phyloP scores from a whole-genome alignment of 1,140 invertebrate genomes.

The Heliconius eleuchia region DNA sequence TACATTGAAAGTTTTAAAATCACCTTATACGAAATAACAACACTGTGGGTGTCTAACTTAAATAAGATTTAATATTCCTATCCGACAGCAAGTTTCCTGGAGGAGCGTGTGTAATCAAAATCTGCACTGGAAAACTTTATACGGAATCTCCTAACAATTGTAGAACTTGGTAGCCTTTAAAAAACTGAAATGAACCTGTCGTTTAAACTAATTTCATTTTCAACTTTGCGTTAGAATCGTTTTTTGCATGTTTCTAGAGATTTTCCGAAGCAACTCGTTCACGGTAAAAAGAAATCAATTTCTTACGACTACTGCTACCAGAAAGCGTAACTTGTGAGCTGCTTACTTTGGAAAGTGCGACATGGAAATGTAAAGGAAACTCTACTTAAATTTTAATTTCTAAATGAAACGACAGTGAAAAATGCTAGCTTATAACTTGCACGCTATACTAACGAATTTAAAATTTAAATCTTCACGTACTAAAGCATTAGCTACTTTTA shows the following conservation, averaged over 20 bases:
- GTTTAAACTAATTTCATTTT: constrained; percentile 79
- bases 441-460: constrained; percentile 23
- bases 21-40: constrained; percentile 76
- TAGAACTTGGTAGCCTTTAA: constrained; percentile 65
- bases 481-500: constrained; percentile 13
- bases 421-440: constrained; percentile 49
- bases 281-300: constrained; percentile 76
- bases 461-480: constrained; percentile 20
- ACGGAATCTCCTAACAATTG: constrained; percentile 73
- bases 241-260: constrained; percentile 65
- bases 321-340: constrained; percentile 67
- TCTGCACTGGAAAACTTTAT: constrained; percentile 73
- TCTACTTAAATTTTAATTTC: constrained; percentile 62
- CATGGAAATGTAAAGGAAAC: constrained; percentile 57
- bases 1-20: constrained; percentile 59
- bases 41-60: constrained; percentile 75
- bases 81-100: constrained; percentile 71
- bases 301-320: constrained; percentile 59
- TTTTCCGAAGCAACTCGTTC: constrained; percentile 64
- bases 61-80: constrained; percentile 81
- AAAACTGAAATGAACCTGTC: constrained; percentile 79
- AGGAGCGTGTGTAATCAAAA: constrained; percentile 80
- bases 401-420: constrained; percentile 61
- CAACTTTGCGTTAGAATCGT: constrained; percentile 74
- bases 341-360: constrained; percentile 58